Conservation (phyloP, 2,888 invertebrate species). For the Seira sanloemensis region DNA sequence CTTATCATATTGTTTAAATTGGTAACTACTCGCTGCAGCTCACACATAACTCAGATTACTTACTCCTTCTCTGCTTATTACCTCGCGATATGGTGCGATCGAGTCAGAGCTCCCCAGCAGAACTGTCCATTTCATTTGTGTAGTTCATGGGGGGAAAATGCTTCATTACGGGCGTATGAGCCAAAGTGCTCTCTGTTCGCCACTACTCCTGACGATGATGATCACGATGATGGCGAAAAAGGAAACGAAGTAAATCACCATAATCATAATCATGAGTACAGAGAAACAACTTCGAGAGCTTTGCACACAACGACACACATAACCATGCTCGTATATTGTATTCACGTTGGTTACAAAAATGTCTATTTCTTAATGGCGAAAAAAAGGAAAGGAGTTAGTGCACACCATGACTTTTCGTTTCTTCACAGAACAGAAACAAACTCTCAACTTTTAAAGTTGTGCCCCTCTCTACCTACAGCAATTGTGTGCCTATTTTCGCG, state of each 20-base stretch:
- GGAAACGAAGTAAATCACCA: conserved; percentile 20
- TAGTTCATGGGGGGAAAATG: too few species aligned
- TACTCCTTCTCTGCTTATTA: background rate
- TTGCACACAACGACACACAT: conserved; percentile 4
- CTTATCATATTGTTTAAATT: background rate
- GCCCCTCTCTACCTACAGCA: background rate
- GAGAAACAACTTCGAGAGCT: background rate
- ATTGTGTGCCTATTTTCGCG: background rate
- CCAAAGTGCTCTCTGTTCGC: background rate
- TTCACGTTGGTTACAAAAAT: too few species aligned
- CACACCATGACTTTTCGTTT: background rate
- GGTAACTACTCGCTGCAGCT: background rate
- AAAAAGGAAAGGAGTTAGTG: background rate
- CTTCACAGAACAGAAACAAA: background rate
- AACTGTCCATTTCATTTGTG: conserved; percentile 18
- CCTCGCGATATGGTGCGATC: background rate
- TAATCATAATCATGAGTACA: conserved; percentile 18
- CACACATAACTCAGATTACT: background rate
- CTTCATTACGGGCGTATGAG: background rate
- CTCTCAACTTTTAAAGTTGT: background rate
- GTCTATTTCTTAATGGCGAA: conserved; percentile 6
- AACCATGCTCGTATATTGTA: background rate
- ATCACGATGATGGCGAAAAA: conserved; percentile 5
- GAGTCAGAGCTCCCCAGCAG: background rate
- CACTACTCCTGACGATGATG: too few species aligned